Percentiles rank a stretch among this genome's conserved stretches.
Conservation (phyloP, 2,113 vertebrate genomes). For the Notothenia rossii region DNA sequence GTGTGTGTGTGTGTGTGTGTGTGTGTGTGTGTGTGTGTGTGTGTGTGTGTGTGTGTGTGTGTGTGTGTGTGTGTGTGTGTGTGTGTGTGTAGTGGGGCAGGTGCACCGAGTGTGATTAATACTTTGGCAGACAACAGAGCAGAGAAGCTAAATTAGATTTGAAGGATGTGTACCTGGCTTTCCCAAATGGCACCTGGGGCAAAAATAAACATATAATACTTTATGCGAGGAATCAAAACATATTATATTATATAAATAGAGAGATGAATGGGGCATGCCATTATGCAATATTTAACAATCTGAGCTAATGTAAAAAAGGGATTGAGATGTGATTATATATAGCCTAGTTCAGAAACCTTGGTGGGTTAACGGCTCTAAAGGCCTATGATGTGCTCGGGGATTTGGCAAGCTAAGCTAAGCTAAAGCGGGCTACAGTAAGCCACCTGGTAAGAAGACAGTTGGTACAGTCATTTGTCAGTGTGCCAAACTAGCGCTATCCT, state of each 20-base stretch:
- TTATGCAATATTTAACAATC: slow-evolving; percentile 21
- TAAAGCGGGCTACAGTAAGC: slow-evolving; percentile 40
- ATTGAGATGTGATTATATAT: slow-evolving; percentile 7
- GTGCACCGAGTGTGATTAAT: slow-evolving; percentile 58
- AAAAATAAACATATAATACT: slow-evolving; percentile 20
- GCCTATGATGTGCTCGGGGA: slow-evolving; percentile 37
- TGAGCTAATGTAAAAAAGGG: neutral
- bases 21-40: no score
- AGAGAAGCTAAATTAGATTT: slow-evolving; percentile 56
- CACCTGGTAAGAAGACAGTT: slow-evolving; percentile 50
- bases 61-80: no score
- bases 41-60: no score
- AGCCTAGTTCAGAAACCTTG: slow-evolving; percentile 4
- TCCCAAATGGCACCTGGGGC: neutral
- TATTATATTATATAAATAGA: neutral
- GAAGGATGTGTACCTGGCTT: slow-evolving; percentile 29
- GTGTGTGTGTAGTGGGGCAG: slow-evolving; percentile 1
- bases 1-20: no score
- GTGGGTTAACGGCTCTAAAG: slow-evolving; percentile 18
- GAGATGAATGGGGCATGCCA: neutral
- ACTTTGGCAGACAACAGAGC: slow-evolving; percentile 42
- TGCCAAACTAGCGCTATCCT: slow-evolving; percentile 66
- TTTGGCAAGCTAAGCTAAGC: slow-evolving; percentile 52
- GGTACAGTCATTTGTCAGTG: slow-evolving; percentile 55
- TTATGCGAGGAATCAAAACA: neutral